Evolutionary conservation across 2,113 vertebrate species (phyloP).

Genomic region (Andinoacara biseriatus): DNA sequence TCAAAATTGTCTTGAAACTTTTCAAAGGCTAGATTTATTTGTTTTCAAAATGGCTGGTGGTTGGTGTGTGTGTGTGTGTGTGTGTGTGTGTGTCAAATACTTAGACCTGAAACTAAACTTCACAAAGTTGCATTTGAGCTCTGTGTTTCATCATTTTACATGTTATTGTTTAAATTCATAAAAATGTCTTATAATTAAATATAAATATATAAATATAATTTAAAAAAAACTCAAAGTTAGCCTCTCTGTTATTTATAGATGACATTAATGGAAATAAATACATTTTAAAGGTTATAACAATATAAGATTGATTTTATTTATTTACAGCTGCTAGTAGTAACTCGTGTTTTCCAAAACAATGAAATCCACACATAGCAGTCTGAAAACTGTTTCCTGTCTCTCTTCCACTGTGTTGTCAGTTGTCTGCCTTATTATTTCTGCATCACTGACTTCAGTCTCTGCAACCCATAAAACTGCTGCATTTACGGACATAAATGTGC

Average conservation of each 20-base stretch:
- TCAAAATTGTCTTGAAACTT: not conserved
- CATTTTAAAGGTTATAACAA: not conserved
- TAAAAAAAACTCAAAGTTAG: not conserved
- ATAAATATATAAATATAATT: not conserved
- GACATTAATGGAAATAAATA: no score
- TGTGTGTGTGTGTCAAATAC: no score
- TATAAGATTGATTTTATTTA: accelerated
- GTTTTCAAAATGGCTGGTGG: no score
- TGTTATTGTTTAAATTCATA: not conserved
- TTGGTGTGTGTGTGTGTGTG: no score
- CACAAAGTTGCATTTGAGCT: no score
- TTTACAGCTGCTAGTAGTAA: not conserved
- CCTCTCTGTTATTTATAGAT: not conserved
- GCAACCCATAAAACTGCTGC: no score
- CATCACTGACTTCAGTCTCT: not conserved
- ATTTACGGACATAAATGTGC: not conserved
- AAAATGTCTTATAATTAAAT: not conserved
- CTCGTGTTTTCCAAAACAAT: no score
- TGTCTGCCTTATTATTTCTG: not conserved
- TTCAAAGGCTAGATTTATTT: not conserved
- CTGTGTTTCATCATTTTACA: not conserved
- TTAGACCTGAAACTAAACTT: no score
- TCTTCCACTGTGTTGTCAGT: not conserved
- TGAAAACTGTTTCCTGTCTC: not conserved
- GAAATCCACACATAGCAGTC: not conserved